Evolutionary conservation across 2,888 invertebrate species (phyloP).

Genomic region (Yponomeuta plumbellus): DNA sequence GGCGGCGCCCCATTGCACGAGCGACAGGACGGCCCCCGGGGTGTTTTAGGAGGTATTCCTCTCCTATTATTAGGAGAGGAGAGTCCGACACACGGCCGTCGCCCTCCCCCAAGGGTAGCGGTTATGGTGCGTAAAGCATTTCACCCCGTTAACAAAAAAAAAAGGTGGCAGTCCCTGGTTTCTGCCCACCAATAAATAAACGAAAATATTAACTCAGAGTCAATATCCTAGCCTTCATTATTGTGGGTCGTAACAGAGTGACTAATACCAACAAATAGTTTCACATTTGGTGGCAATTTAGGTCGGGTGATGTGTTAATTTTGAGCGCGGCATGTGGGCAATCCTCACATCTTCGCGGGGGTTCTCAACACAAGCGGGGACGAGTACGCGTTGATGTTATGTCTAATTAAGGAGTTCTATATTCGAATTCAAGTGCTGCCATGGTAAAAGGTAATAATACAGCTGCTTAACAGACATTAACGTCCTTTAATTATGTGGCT

Average conservation of each 20-base stretch:
- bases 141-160: too few species aligned
- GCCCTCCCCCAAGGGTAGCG: too few species aligned
- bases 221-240: background rate
- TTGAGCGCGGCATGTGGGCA: background rate
- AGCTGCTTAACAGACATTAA: too few species aligned
- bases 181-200: background rate
- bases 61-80: too few species aligned
- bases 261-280: background rate
- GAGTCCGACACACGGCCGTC: too few species aligned
- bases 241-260: background rate
- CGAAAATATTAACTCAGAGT: background rate
- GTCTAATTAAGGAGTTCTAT: background rate
- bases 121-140: too few species aligned
- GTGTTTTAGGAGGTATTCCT: too few species aligned
- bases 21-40: too few species aligned
- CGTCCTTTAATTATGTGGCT: too few species aligned
- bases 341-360: background rate
- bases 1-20: too few species aligned
- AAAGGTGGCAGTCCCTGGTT: too few species aligned
- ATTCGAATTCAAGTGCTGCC: background rate
- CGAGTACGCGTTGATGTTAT: background rate
- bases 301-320: background rate
- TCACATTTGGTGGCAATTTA: background rate
- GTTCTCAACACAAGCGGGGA: background rate
- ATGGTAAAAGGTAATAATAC: background rate